Evolutionary conservation across 2,888 invertebrate genomes (phyloP), one percentile per base, ranked within the genome.

Genomic region (Syrista parreyssii): DNA sequence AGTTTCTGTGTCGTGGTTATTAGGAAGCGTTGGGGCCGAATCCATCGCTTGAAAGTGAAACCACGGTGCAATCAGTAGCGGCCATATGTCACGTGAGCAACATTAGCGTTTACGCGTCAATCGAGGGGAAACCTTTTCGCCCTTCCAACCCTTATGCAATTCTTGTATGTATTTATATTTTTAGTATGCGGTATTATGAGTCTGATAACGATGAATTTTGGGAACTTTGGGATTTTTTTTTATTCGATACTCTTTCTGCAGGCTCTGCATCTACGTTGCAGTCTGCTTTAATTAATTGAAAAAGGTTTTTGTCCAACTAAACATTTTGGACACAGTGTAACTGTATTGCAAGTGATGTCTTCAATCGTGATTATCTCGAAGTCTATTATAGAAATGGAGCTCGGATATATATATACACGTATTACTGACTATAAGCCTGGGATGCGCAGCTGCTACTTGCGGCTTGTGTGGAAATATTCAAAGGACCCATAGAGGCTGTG

Each of bases 1-100:
- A 33, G 31, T 23, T 32, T 71, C 71, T 71, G 71, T 31, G 71
- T 32, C 71, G 12, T 12, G 71, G 71, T 71, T 71, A 71, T 71
- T 71, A 71, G 32, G 55, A 55, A 55, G 71, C 31, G 71, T 33
- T 6, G 12, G 32, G 71, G 71, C 71, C 71, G 33, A 71, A 71
- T 71, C 71, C 31, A 71, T 23, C 79, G 87, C 84, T 84, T 83
- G 86, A 87, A 86, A 87, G 87, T 86, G 84, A 87, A 88, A 88
- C 85, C 86, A 80, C 80, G 79, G 80, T 82, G 83, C 84, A 86
- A 86, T 86, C 87, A 87, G 85, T 75, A 83, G 81, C 85, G 86
- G 86, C 88, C 89, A 89, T 89, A 89, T 88, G 89, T 88, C 86
- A 85, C 84, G 73, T 79, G 81, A 82, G 79, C 79, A 83, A 87